Evolutionary conservation across 2,797 vertebrate species (phyloP), one percentile per base, ranked within the genome.

Genomic region (Mergus octosetaceus): DNA sequence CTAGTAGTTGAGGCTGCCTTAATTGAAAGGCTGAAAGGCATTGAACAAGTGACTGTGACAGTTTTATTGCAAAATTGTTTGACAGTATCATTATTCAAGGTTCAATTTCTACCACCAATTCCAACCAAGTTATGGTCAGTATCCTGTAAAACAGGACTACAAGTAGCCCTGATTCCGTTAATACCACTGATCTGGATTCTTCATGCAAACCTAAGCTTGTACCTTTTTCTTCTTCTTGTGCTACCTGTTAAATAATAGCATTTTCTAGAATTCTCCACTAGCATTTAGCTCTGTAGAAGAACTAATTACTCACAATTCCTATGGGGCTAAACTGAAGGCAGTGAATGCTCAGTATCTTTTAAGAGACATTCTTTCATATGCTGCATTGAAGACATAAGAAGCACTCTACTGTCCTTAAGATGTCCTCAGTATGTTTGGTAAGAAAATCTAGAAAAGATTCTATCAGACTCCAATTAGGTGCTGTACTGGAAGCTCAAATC

Each of bases 331-430:
- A 65, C 49, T 72, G 49, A 58, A 89, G 65, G 87, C 82, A 93
- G 21, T 12, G 73, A 75, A 43, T 4, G 13, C 36, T 90, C 82
- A 68, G 28, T 17, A 25, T 19, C 53, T 72, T 78, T 75, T 19
- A 74, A 45, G n/a, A 68, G 65, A 43, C 2, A 19, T 20, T 56
- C 34, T 73, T 85, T 82, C 64, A 49, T 25, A 57, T 2, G 56
- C 39, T 76, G 51, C 66, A 60, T 84, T 88, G 84, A 75, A 70
- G 66, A 81, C n/a, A 92, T 47, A 82, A 81, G 73, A 73, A 92
- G 60, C 32, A 43, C 72, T 49, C 58, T 30, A 47, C 89, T 9
- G 45, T 25, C 73, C 62, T 47, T 53, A 75, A 81, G 41, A 86
- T 87, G 47, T 84, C 47, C 47, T 49, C 24, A 8, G 20, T 12